Evolutionary conservation across 2,888 invertebrate genomes (phyloP).

Genomic region (Dolomedes plantarius): DNA sequence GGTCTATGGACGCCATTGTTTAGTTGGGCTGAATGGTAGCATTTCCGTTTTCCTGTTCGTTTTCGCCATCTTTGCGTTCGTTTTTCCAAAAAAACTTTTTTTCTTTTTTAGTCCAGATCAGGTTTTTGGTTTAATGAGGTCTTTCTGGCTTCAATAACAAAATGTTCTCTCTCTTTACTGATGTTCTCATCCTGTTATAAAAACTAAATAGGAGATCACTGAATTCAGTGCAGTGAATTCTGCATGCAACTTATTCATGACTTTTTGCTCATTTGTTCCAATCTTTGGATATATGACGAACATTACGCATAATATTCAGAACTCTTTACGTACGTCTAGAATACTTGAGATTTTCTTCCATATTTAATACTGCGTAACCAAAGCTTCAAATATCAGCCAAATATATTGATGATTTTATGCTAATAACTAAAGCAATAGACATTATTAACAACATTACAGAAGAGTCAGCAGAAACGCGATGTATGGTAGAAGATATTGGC

Average conservation of each 20-base stretch:
- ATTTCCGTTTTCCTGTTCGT: conserved; percentile 58
- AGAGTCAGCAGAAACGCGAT: no score
- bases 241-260: neutral
- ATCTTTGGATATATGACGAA: no score
- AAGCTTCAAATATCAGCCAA: no score
- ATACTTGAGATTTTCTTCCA: no score
- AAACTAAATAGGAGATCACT: neutral
- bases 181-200: neutral
- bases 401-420: no score
- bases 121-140: conserved; percentile 24
- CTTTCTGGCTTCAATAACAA: neutral
- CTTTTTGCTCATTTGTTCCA: neutral
- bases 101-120: neutral
- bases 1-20: conserved; percentile 54
- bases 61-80: conserved; percentile 31
- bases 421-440: no score
- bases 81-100: conserved; percentile 34
- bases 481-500: no score
- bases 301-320: no score
- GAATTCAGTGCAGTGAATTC: neutral
- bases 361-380: no score
- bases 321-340: no score
- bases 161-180: neutral
- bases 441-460: no score
- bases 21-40: conserved; percentile 19